phyloP scores from a whole-genome alignment of 2,797 vertebrate genomes.

The Prionace glauca region DNA sequence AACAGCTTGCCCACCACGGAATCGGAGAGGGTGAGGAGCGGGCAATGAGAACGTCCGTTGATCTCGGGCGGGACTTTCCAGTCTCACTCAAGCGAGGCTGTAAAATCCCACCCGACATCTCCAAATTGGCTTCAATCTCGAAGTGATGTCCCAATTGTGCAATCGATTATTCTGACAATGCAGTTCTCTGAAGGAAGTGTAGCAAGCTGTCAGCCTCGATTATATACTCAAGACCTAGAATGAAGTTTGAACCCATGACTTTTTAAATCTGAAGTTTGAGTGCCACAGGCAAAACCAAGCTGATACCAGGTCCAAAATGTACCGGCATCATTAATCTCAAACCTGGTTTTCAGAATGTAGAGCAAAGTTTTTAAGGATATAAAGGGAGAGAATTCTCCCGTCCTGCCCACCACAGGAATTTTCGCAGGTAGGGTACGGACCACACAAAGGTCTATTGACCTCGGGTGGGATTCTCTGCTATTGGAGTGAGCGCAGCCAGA shows the following conservation, averaged over 20 bases:
- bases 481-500: no score
- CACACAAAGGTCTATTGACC: no score
- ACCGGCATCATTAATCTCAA: background rate
- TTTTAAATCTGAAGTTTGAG: background rate
- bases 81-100: no score
- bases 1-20: no score
- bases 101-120: no score
- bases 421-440: no score
- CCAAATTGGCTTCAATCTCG: background rate
- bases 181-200: background rate
- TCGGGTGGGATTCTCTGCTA: no score
- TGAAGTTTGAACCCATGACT: background rate
- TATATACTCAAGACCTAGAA: background rate
- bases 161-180: background rate
- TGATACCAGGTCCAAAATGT: background rate
- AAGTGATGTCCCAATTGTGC: background rate
- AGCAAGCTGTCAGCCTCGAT: background rate
- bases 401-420: no score
- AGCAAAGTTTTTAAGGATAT: background rate
- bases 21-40: no score
- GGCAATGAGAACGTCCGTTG: no score
- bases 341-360: background rate
- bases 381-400: no score
- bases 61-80: no score
- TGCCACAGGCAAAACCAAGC: background rate